Evolutionary conservation across 1,140 invertebrate species (phyloP), one percentile per base, ranked within the genome.

Genomic region (Mycetomoellerius zeteki): DNA sequence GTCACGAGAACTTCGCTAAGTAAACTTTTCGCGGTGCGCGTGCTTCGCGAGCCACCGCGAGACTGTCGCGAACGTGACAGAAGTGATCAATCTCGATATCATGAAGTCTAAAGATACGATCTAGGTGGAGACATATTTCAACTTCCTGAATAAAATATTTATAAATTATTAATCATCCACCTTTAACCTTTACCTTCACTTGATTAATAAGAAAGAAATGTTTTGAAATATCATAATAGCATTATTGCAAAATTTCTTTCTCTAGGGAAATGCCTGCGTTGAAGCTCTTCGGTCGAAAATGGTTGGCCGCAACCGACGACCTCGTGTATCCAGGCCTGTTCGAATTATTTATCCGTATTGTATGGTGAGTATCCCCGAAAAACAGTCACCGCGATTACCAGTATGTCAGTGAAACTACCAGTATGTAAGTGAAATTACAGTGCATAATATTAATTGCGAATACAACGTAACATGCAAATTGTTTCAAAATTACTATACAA

Each of bases 301-400:
- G 97, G 97, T 96, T 97, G 89, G 96, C 97, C 78, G 97, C 97
- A 89, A 97, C 97, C 67, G 97, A 98, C 94, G 97, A 98, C 93
- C 96, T 97, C 78, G 97, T 98, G n/a, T 97, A 97, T 93, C 97
- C 97, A 5, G 97, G 97, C 91, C 95, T 97, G 71, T 97, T 97
- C 92, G 97, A 98, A 95, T 96, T 97, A 82, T 96, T 97, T 69
- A 96, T 97, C 91, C 95, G 97, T 90, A 94, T 97, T 89, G 95
- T 97, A 91, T 98, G 97, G 97, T 97, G 95, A 96, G 96, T 94
- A 50, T 78, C 8, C 5, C 0, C n/a, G 5, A 77, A 27, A n/a
- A 37, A 1, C 27, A 37, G 3, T 0, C 3, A 21, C 0, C 7
- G 30, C 19, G 8, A 52, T 14, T 4, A 10, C 7, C 33, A 30